Base-by-base conservation (phyloP, 2,888 invertebrate genomes). In the Scaptomyza reducta region DNA sequence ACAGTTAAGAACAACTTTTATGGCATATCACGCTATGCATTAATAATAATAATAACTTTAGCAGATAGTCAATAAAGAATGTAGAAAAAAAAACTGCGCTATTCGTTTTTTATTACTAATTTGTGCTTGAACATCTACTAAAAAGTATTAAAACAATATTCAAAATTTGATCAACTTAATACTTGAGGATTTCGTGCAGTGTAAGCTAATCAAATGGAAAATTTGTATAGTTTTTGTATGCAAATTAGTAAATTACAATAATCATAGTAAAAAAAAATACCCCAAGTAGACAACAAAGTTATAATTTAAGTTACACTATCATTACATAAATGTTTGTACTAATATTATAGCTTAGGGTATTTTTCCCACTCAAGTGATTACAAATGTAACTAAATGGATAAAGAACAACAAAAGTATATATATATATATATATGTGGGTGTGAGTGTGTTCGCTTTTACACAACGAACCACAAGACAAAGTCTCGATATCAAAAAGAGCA, bases 161-260 rank as follows among this genome's bases (percentile, higher is more conserved):
- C 6, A n/a, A 45, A 45, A 10, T 10, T 3, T n/a, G 4, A 14
- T 25, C 11, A 27, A 33, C 29, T 49, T 64, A 22, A 18, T 42
- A 49, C 42, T 65, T 49, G 13, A 9, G 2, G 38, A 50, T 63
- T 57, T 66, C 41, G 38, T 27, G 13, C 58, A 75, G 72, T 79
- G 60, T 68, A 60, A 14, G 42, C 68, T 67, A 74, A 69, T 76
- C 69, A 64, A 73, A 68, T 58, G 77, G 79, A 85, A 85, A 68
- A 71, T 83, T 80, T 83, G 51, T 70, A 47, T 51, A 64, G 3
- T 25, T 63, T 66, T 81, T 61, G 62, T 68, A 62, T 72, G 59
- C 45, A 74, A 84, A 65, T 74, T 70, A 71, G 58, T 68, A 62
- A 79, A 79, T 87, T 79, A 70, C 49, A 79, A 71, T 67, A 49